Evolutionary conservation across 2,888 invertebrate species (phyloP), one percentile per base, ranked within the genome.

Genomic region (Dasysyrphus tricinctus): DNA sequence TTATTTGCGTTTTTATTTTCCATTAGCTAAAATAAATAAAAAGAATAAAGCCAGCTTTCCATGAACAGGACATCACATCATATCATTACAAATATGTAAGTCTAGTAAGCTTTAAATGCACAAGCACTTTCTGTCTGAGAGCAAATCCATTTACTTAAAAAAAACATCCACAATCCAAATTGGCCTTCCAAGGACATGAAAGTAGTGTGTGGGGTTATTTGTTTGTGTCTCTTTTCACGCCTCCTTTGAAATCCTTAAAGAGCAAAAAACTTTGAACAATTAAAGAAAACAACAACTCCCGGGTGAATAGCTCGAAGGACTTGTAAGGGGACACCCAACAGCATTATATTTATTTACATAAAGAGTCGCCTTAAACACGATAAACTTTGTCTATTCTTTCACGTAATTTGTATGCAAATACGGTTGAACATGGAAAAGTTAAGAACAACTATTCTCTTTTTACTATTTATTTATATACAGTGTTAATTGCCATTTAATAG

Each of bases 351-450:
- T 69, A 54, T 69, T 69, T 69, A 51, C 39, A 54, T 69, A 69
- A 24, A 24, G 69, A 54, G 39, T 54, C 54, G 69, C 51, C 69
- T 69, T 69, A 69, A n/a, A 69, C 69, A 69, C 39, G 51, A 37
- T 69, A 39, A 54, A 69, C 39, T 69, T 54, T 54, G 39, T 69
- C 47, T 44, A 49, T 67, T 69, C 24, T 39, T 54, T 69, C 9
- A 69, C 51, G 69, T 69, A 69, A 69, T 69, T 69, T 69, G 69
- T 69, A 69, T 69, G 69, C 69, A 69, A 69, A 69, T 69, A 49
- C 16, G 47, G 67, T 49, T 32, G 14, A 67, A 67, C 47, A 69
- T 29, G 39, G n/a, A 29, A 69, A 51, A 69, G 69, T 69, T 49
- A 49, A 32, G 24, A 69, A 69, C 51, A 69, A 69, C 51, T 69